Base-by-base conservation (phyloP, 2,888 invertebrate species). In the Arenicola marina region DNA sequence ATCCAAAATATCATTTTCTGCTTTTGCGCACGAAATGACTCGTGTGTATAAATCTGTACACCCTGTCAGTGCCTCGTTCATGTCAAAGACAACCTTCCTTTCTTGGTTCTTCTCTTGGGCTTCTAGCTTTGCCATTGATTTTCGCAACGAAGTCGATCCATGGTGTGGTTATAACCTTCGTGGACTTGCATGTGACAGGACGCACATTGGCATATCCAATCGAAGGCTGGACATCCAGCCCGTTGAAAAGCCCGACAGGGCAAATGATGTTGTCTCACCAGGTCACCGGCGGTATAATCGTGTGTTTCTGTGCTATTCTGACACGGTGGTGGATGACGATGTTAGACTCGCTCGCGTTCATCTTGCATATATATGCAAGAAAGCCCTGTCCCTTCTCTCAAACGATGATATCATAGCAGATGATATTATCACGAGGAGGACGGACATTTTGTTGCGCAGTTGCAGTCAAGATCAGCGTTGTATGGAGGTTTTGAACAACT, bases 181-280 rank as follows among this genome's bases (percentile, higher is more conserved):
- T 4, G 4, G 33, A 4, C 56, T 56, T 33, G 56, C 56, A 56
- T 43, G 56, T 43, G 56, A 56, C 38, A 43, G 38, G 4, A 56
- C 56, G 7, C 56, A 56, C 24, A 43, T 56, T 4, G 56, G 56
- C 24, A 43, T 56, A 7, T 38, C 56, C 4, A 7, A 43, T 7
- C 33, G 38, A 4, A 33, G 7, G 4, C 33, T 56, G 4, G 21
- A 11, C 4, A 26, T 18, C 7, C 4, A 56, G 18, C 18, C 21
- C 7, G 18, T 15, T 56, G 38, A 24, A 18, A 26, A 33, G 21
- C 15, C 18, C 4, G 18, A 28, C 18, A 43, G 4, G 4, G 4
- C 11, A 4, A 24, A 26, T 18, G 11, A 4, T 38, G 15, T 43
- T 7, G 38, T 43, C 11, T 7, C 21, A 43, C 43, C 56, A 4